Base-by-base conservation (phyloP, 2,113 vertebrate genomes). In the Pomatorhinus ruficollis region DNA sequence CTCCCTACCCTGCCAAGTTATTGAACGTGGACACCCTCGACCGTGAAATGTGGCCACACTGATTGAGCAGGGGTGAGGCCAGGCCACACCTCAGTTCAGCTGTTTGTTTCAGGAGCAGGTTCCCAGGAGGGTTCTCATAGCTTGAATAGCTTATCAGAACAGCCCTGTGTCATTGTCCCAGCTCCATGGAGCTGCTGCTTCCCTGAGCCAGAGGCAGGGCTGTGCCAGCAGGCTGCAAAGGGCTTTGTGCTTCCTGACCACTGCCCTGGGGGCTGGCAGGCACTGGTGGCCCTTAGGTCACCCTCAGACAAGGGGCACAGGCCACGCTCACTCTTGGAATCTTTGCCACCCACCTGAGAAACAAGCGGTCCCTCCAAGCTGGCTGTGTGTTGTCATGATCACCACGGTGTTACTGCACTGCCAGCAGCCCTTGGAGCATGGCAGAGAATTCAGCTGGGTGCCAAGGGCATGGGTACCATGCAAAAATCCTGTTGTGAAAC, bases 21-120 rank as follows among this genome's bases (percentile, higher is more conserved):
- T 28, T 83, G 79, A 89, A 40, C 1, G 5, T 39, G 61, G 49
- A 44, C 72, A 90, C 15, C 31, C 11, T 49, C 0, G 5, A 45
- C 65, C 27, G 15, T 49, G 35, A 42, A 61, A 78, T 2, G 33
- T 54, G 90, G 40, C 44, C 64, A 18, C 11, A 5, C 30, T 64
- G 85, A 47, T 0, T 52, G 92, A 86, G 90, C 42, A 74, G 71
- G 90, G 88, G 88, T 87, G 96, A 93, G 93, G 86, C 90, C 68
- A 81, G 79, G 83, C 83, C 96, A 71, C 93, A 94, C 95, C 96
- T 94, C 78, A 21, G 31, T 45, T 90, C 79, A 68, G 83, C 89
- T 83, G 68, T 77, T 93, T 88, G 60, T 64, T 89, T 81, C 80
- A 57, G 83, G 44, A 60, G 64, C 76, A 25, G 83, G 90, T 94